Evolutionary conservation across 1,140 invertebrate genomes (phyloP).

Genomic region (Megathymus violae): DNA sequence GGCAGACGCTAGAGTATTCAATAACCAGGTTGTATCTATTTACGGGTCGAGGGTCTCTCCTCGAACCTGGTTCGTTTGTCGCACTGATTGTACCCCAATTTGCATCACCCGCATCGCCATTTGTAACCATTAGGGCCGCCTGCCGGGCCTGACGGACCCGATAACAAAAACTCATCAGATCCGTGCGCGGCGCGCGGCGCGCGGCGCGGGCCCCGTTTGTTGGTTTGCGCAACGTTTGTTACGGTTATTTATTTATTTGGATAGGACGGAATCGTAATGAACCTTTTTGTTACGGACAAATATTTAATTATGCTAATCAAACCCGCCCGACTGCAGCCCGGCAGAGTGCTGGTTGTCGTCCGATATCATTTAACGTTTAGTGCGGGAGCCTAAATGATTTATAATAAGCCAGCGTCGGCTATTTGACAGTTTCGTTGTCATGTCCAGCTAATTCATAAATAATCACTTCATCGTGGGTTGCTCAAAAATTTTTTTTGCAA

Average conservation of each 20-base stretch:
- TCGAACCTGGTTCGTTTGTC: slow-evolving; percentile 4
- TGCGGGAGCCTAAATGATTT: too few species aligned
- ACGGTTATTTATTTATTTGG: slow-evolving; percentile 33
- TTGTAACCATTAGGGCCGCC: slow-evolving; percentile 28
- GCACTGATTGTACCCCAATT: slow-evolving; percentile 17
- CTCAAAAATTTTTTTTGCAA: too few species aligned
- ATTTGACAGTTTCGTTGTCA: too few species aligned
- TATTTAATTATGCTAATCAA: slow-evolving; percentile 34
- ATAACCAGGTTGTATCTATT: too few species aligned
- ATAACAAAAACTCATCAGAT: slow-evolving; percentile 32
- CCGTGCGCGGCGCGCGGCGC: slow-evolving; percentile 8
- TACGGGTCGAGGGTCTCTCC: too few species aligned
- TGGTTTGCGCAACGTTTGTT: slow-evolving; percentile 25
- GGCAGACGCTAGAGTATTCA: too few species aligned
- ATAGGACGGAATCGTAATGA: slow-evolving; percentile 29
- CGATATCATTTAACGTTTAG: too few species aligned
- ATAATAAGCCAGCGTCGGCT: too few species aligned
- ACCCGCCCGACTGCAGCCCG: neutral
- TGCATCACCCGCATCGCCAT: slow-evolving; percentile 23
- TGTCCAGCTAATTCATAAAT: too few species aligned
- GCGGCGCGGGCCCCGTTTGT: neutral
- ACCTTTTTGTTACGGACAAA: slow-evolving; percentile 29
- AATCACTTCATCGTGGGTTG: too few species aligned
- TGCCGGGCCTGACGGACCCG: neutral
- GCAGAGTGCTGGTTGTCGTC: too few species aligned